These are phyloP conservation scores for Muscina levida DNA, from an alignment of 2,888 invertebrate species.

Conservation along the genomic window DNA sequence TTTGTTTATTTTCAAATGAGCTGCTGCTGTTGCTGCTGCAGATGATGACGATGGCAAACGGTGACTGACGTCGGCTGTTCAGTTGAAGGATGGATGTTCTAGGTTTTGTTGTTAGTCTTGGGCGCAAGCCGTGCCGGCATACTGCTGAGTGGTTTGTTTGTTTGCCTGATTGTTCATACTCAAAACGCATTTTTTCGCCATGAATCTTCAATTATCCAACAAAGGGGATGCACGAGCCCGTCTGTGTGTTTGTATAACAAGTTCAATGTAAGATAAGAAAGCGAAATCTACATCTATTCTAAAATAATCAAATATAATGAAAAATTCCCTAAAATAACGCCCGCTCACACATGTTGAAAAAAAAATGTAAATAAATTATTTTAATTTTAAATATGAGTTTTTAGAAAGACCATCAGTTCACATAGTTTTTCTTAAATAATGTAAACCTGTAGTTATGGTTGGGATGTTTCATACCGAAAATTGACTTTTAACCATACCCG, in stretches of 20 bases:
- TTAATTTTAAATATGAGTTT: conserved; percentile 16
- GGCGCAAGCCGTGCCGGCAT: conserved; percentile 41
- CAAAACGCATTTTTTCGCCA: conserved; percentile 40
- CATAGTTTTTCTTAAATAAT: no score
- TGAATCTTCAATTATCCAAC: conserved; percentile 16
- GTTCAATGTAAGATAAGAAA: conserved; percentile 43
- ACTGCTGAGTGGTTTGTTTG: conserved; percentile 55
- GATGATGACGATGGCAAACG: conserved; percentile 50
- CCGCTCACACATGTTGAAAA: conserved; percentile 74
- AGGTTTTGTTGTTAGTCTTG: not conserved
- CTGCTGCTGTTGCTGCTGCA: conserved; percentile 24
- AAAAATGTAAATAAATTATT: conserved; percentile 26
- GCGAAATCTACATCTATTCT: conserved; percentile 3
- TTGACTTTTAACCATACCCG: no score
- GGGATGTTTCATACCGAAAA: no score
- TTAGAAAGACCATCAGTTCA: conserved; percentile 19
- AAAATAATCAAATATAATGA: conserved; percentile 55
- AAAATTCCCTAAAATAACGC: conserved; percentile 62
- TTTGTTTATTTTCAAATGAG: conserved; percentile 55
- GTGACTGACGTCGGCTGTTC: conserved; percentile 15
- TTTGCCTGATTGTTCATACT: conserved; percentile 65
- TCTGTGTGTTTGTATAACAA: conserved; percentile 1
- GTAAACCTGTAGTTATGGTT: no score
- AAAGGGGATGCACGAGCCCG: conserved; percentile 43
- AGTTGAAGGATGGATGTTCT: conserved; percentile 8